These are phyloP conservation scores for Allygus modestus DNA, from an alignment of 2,888 invertebrate genomes.

Conservation along the genomic window DNA sequence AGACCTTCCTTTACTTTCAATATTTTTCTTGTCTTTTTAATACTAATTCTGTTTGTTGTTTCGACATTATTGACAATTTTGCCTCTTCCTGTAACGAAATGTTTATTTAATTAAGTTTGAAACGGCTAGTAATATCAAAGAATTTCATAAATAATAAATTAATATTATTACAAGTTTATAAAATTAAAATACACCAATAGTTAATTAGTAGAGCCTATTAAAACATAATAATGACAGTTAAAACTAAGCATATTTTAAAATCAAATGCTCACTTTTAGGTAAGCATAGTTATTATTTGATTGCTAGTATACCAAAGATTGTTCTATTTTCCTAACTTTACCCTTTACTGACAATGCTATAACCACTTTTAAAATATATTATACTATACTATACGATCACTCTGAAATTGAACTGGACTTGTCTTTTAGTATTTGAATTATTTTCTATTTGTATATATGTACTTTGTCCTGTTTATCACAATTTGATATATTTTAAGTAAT, in stretches of 20 bases:
- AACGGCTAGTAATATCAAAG: slow-evolving; percentile 51
- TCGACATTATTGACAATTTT: background rate
- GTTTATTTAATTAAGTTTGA: slow-evolving; percentile 2
- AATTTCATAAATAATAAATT: background rate
- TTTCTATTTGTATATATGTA: too few relatives aligned
- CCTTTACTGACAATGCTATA: background rate
- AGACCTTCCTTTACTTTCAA: too few relatives aligned
- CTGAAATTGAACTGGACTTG: background rate
- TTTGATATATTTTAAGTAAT: background rate
- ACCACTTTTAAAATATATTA: background rate
- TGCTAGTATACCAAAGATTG: slow-evolving; percentile 58
- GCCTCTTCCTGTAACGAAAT: background rate
- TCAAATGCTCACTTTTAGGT: background rate
- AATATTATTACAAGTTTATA: background rate
- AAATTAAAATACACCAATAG: background rate
- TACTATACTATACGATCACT: slow-evolving; percentile 6
- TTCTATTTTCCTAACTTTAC: background rate
- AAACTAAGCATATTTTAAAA: background rate
- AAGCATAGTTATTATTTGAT: slow-evolving; percentile 35
- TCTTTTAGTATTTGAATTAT: background rate
- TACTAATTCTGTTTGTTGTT: too few relatives aligned
- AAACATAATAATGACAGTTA: background rate
- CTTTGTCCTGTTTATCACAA: background rate
- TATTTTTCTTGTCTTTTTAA: too few relatives aligned
- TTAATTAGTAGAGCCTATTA: background rate